phyloP scores from a whole-genome alignment of 2,797 vertebrate genomes.

The Avahi laniger region DNA sequence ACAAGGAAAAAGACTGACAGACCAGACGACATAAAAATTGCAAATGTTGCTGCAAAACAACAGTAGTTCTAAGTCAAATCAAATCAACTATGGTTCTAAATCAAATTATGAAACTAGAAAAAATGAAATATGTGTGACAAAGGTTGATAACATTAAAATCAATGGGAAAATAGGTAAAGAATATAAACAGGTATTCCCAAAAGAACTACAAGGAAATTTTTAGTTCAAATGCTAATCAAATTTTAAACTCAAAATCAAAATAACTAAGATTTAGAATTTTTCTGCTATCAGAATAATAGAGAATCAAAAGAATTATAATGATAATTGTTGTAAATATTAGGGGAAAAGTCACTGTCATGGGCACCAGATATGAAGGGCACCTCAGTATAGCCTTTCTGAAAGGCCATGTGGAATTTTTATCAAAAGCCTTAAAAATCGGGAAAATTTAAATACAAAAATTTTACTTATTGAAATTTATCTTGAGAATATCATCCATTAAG shows the following conservation, averaged over 20 bases:
- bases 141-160: background rate
- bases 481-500: background rate
- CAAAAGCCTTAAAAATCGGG: background rate
- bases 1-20: background rate
- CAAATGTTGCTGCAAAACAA: background rate
- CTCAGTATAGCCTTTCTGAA: background rate
- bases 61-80: background rate
- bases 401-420: background rate
- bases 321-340: background rate
- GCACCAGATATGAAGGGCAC: too few species aligned
- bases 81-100: background rate
- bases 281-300: background rate
- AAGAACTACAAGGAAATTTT: background rate
- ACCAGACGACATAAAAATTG: background rate
- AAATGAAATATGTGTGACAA: background rate
- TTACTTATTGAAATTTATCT: background rate
- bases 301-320: background rate
- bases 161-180: background rate
- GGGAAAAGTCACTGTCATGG: background rate
- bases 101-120: background rate
- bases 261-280: background rate
- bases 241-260: constrained; percentile 23
- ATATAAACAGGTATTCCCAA: background rate
- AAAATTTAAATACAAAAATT: background rate
- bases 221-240: background rate